A percentile compares a stretch with the other conserved stretches of the same genome.
Evolutionary conservation across 2,797 vertebrate species (phyloP).

Genomic region (Xenentodon cancila): DNA sequence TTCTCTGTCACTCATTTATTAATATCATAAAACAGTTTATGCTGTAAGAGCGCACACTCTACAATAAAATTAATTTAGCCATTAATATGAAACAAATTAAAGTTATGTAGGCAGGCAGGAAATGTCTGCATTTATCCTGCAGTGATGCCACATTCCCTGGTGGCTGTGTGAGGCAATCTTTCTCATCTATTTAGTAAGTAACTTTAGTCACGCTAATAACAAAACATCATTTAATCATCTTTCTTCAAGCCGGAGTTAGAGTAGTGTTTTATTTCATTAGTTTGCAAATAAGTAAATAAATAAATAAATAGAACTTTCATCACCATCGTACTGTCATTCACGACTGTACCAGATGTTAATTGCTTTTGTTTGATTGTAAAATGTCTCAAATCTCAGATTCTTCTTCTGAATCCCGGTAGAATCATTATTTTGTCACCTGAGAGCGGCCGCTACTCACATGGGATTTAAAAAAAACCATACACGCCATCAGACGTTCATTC

Average conservation of each 20-base stretch:
- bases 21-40: too few species aligned
- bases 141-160: conserved; percentile 31
- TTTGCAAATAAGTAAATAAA: not conserved
- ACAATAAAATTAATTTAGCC: conserved; percentile 15
- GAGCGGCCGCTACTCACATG: too few species aligned
- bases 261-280: not conserved
- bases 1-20: conserved; percentile 11
- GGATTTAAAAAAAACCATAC: not conserved
- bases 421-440: not conserved
- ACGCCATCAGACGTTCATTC: not conserved
- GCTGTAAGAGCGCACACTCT: too few species aligned
- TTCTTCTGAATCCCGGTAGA: not conserved
- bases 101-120: conserved; percentile 36
- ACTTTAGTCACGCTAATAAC: conserved; percentile 16
- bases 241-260: conserved; percentile 2
- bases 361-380: too few species aligned
- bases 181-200: conserved; percentile 23
- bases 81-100: conserved; percentile 22
- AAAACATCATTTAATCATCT: conserved; percentile 11
- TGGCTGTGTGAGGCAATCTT: conserved; percentile 27
- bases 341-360: too few species aligned
- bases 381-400: too few species aligned
- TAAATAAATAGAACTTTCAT: too few species aligned
- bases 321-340: not conserved
- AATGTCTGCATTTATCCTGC: conserved; percentile 41